Evolutionary conservation across 2,888 invertebrate genomes (phyloP), one percentile per base, ranked within the genome.

Genomic region (Nysson spinosus): DNA sequence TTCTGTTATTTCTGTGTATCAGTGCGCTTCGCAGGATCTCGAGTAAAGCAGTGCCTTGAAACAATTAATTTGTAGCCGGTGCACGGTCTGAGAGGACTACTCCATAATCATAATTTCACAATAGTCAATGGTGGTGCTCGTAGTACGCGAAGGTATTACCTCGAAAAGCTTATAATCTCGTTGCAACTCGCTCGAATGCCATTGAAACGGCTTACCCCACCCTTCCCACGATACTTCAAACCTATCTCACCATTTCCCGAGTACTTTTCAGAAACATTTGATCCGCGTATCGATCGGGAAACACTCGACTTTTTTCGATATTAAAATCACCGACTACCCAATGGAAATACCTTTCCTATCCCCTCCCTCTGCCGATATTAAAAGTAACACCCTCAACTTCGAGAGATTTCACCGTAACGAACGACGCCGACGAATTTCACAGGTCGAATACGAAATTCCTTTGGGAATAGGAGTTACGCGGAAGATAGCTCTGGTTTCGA

Each of bases 381-480:
- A 24, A 24, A 24, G 24, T 9, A 24, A 1, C 24, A 9, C 9
- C 24, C 6, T 7, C 24, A n/a, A n/a, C n/a, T n/a, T n/a, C n/a
- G n/a, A n/a, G n/a, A n/a, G n/a, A n/a, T n/a, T n/a, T 2, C 24
- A 7, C 24, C 24, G 24, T 24, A 5, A 24, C 5, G 24, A 2
- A 24, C 24, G 24, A 24, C n/a, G n/a, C n/a, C 5, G 9, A 32
- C n/a, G 34, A 35, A 24, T 24, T 6, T 7, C 12, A 9, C n/a
- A 22, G 34, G 47, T 17, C 12, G 34, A 6, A 24, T 3, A 3
- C 34, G 14, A 35, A 17, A 34, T 19, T 47, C 22, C 20, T 12
- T n/a, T 16, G 24, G 60, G 47, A 49, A 56, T 51, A 40, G 55
- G 46, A 42, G 55, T 49, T 54, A 26, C 52, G 40, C 46, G 17